Evolutionary conservation across 2,888 invertebrate genomes (phyloP).

Genomic region (Campoletis raptor): DNA sequence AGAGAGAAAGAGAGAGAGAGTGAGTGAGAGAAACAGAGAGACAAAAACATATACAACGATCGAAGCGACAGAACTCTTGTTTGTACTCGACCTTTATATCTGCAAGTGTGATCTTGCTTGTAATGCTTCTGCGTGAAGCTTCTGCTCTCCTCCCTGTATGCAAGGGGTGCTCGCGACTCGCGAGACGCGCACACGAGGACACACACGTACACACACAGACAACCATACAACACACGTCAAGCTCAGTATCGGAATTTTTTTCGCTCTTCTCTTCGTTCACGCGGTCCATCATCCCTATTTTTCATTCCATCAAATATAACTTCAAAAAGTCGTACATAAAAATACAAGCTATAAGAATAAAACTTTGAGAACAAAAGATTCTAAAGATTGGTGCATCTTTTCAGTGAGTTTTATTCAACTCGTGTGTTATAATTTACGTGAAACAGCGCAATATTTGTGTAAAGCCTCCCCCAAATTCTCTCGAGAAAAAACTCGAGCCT

Average conservation of each 20-base stretch:
- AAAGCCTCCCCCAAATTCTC: background rate
- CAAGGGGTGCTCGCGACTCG: constrained; percentile 31
- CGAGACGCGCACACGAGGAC: constrained; percentile 38
- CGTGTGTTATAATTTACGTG: background rate
- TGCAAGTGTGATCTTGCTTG: constrained; percentile 19
- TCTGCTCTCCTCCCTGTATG: constrained; percentile 14
- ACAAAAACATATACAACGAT: constrained; percentile 20
- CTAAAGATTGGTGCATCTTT: background rate
- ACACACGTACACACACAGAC: constrained; percentile 1
- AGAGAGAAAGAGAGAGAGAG: background rate
- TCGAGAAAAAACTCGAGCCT: background rate
- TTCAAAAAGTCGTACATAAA: background rate
- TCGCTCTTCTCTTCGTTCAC: constrained; percentile 35
- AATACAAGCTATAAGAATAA: background rate
- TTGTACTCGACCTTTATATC: constrained; percentile 46
- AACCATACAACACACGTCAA: background rate
- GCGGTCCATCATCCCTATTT: constrained; percentile 38
- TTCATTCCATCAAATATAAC: constrained; percentile 2
- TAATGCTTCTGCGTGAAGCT: constrained; percentile 64
- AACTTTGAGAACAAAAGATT: background rate
- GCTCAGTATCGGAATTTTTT: constrained; percentile 60
- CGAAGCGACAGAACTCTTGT: background rate
- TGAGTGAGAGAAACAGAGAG: constrained; percentile 20
- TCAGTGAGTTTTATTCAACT: background rate
- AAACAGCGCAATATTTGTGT: background rate